phyloP scores from a whole-genome alignment of 2,113 vertebrate genomes.

The Neoarius graeffei region DNA sequence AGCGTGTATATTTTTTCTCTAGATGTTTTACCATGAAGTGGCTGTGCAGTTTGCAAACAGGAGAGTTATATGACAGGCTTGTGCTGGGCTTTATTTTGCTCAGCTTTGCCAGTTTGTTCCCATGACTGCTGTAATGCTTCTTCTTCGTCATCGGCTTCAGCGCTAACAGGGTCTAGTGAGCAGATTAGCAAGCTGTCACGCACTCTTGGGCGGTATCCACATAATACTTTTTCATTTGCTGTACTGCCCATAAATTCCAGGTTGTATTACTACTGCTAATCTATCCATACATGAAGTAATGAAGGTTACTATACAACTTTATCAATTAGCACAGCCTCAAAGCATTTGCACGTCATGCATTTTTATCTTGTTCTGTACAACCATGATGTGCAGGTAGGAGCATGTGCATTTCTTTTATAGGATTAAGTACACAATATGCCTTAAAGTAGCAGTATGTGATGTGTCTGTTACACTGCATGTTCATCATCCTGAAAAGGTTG shows the following conservation, averaged over 20 bases:
- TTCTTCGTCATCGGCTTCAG: neutral
- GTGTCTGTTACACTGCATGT: neutral
- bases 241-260: neutral
- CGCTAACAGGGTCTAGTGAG: neutral
- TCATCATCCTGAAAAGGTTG: neutral
- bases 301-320: neutral
- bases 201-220: neutral
- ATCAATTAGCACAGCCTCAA: neutral
- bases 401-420: neutral
- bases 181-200: neutral
- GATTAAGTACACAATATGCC: neutral
- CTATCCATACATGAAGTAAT: neutral
- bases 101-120: neutral
- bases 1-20: neutral
- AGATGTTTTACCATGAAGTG: neutral
- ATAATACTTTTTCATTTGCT: neutral
- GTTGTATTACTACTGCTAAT: neutral
- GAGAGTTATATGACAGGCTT: neutral
- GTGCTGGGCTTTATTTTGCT: neutral
- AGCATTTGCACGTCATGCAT: neutral
- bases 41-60: neutral
- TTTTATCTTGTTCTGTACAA: neutral
- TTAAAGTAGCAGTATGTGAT: neutral
- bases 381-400: neutral
- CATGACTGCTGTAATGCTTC: neutral